Percentiles rank a stretch among this genome's conserved stretches.
These are phyloP conservation scores for Uropsilus gracilis DNA, from an alignment of 2,113 vertebrate genomes.

Conservation along the genomic window DNA sequence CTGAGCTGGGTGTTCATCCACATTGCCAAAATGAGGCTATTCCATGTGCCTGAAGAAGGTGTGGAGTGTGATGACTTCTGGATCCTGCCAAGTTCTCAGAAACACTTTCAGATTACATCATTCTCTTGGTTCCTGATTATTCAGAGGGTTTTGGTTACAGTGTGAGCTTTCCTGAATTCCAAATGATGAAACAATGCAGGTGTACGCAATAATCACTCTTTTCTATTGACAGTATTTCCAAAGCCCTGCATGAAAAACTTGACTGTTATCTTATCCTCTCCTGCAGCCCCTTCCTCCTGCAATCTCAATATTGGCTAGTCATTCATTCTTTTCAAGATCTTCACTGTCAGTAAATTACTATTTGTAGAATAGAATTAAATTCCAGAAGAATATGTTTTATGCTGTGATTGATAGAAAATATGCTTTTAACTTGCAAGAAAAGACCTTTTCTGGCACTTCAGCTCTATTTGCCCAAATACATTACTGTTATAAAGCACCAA, in stretches of 20 bases:
- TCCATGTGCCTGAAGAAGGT: background rate
- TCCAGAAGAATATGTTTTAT: constrained; percentile 62
- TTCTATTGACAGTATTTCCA: background rate
- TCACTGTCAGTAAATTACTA: constrained; percentile 49
- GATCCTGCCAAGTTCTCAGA: background rate
- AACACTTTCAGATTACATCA: background rate
- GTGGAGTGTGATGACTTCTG: background rate
- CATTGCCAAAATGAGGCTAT: background rate
- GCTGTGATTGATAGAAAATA: constrained; percentile 48
- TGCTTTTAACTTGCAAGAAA: background rate
- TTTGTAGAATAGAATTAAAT: constrained; percentile 66
- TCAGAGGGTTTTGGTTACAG: background rate
- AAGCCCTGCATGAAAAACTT: background rate
- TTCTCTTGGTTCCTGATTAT: background rate
- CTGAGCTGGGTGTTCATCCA: background rate
- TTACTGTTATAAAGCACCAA: constrained; percentile 50
- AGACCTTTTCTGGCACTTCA: constrained; percentile 61
- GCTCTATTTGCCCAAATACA: constrained; percentile 65
- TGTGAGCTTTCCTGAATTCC: background rate
- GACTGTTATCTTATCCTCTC: background rate
- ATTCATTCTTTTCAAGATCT: constrained; percentile 42
- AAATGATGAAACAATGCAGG: background rate
- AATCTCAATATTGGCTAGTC: background rate
- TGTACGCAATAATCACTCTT: background rate
- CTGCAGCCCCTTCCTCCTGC: background rate